Conservation (phyloP, 1,140 invertebrate species). For the Episyrphus balteatus region DNA sequence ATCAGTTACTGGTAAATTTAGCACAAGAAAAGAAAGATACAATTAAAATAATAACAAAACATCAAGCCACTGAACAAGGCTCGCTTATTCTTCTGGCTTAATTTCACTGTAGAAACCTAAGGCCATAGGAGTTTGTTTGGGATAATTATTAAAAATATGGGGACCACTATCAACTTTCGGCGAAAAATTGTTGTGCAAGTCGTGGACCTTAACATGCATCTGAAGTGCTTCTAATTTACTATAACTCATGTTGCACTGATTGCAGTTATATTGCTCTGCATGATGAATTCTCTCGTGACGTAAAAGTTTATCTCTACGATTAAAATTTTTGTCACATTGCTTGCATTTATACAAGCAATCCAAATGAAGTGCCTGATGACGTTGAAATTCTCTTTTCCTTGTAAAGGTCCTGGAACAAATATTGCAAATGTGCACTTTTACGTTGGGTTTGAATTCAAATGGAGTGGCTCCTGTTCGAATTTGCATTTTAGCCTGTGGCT, state of each 20-base stretch:
- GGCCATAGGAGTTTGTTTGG: conserved; percentile 19
- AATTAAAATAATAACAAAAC: no score
- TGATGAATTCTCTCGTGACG: conserved; percentile 49
- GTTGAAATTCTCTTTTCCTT: conserved; percentile 50
- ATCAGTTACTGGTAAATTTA: no score
- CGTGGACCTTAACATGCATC: conserved; percentile 45
- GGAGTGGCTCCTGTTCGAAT: background rate
- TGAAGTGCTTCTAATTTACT: conserved; percentile 43
- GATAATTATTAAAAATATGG: no score
- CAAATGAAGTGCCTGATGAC: conserved; percentile 48
- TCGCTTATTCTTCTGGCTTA: conserved; percentile 19
- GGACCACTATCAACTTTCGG: no score
- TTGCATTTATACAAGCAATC: conserved; percentile 50
- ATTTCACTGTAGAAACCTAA: conserved; percentile 32
- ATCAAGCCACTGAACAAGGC: no score
- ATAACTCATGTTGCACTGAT: conserved; percentile 44
- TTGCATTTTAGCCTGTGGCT: background rate
- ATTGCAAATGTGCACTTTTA: conserved; percentile 39
- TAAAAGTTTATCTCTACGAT: conserved; percentile 52
- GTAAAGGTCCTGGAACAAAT: conserved; percentile 51
- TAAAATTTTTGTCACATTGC: conserved; percentile 51
- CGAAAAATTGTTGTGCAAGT: conserved; percentile 22
- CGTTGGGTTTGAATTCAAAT: background rate
- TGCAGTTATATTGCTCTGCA: conserved; percentile 42
- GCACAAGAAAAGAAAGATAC: no score